Evolutionary conservation across 2,113 vertebrate species (phyloP).

Genomic region (Columbina picui): DNA sequence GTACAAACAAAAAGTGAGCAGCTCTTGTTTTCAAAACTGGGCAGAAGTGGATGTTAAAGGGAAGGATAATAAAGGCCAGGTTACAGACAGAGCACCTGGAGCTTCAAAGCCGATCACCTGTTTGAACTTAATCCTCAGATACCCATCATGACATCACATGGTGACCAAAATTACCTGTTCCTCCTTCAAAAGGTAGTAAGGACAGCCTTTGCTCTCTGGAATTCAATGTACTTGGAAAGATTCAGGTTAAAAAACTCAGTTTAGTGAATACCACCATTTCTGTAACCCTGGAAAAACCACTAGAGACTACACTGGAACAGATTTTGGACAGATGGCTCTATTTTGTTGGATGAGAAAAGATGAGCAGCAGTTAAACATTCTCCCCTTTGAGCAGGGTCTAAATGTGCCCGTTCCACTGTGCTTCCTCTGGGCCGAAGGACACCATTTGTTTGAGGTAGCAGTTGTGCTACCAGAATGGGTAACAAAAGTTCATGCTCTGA

Average conservation of each 20-base stretch:
- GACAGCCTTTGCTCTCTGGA: neutral
- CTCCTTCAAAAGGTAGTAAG: neutral
- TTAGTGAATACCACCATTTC: neutral
- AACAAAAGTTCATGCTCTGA: conserved; percentile 41
- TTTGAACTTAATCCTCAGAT: neutral
- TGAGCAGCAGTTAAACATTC: neutral
- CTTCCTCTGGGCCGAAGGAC: neutral
- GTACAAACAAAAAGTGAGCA: neutral
- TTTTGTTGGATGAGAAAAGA: neutral
- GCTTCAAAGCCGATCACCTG: neutral
- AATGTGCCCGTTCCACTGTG: neutral
- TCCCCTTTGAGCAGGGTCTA: neutral
- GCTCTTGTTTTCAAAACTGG: neutral
- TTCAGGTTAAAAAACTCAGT: neutral
- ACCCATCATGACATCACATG: neutral
- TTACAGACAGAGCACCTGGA: conserved; percentile 6
- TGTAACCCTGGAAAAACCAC: neutral
- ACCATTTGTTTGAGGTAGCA: neutral
- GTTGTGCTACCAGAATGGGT: neutral
- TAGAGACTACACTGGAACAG: neutral
- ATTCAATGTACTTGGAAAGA: neutral
- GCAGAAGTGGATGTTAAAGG: neutral
- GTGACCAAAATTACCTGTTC: neutral
- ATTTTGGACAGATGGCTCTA: neutral
- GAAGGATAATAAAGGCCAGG: neutral